These are phyloP conservation scores for Arctopsyche grandis DNA, from an alignment of 1,140 invertebrate species.

Conservation along the genomic window DNA sequence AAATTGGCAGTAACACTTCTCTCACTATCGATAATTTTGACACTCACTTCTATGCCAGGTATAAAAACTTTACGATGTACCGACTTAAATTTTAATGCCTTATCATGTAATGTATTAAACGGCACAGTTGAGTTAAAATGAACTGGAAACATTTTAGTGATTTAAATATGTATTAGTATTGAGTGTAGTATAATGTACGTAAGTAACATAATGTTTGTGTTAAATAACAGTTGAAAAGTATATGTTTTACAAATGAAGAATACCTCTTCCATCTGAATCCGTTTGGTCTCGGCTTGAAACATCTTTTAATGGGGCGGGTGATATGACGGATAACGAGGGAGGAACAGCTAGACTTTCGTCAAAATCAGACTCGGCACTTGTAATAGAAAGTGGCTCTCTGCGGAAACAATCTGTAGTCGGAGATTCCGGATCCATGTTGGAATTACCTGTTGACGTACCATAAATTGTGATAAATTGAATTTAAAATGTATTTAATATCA, in stretches of 20 bases:
- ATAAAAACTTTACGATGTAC: slow-evolving; percentile 81
- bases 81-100: slow-evolving; percentile 77
- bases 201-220: too few species aligned
- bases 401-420: slow-evolving; percentile 36
- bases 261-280: not conserved
- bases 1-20: slow-evolving; percentile 82
- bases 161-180: not conserved
- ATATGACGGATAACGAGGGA: slow-evolving; percentile 62
- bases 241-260: not conserved
- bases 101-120: slow-evolving; percentile 74
- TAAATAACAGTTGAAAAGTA: too few species aligned
- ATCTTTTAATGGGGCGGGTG: not conserved
- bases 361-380: slow-evolving; percentile 59
- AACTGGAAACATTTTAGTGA: slow-evolving; percentile 33
- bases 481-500: too few species aligned
- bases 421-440: not conserved
- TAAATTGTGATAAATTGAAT: too few species aligned
- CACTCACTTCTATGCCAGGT: slow-evolving; percentile 75
- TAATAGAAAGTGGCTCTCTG: slow-evolving; percentile 23
- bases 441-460: too few species aligned
- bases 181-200: too few species aligned
- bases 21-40: slow-evolving; percentile 78
- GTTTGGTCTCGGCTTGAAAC: not conserved
- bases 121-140: slow-evolving; percentile 62
- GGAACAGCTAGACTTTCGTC: slow-evolving; percentile 65